These are phyloP conservation scores for Colletes latitarsis DNA, from an alignment of 1,140 invertebrate species.

Conservation along the genomic window DNA sequence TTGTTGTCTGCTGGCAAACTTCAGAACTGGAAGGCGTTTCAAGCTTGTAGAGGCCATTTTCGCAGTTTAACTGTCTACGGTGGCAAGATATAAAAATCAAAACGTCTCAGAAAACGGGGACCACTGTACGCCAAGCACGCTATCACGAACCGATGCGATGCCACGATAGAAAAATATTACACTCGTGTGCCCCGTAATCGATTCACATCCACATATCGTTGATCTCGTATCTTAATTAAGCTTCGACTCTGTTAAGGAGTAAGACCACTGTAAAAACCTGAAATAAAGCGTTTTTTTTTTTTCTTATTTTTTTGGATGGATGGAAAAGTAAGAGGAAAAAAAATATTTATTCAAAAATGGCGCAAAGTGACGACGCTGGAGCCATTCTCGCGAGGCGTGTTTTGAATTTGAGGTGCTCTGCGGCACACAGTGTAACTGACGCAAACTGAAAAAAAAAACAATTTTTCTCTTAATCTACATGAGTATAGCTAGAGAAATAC, in stretches of 20 bases:
- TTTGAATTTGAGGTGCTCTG: too few relatives aligned
- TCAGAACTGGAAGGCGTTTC: constrained; percentile 55
- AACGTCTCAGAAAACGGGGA: not conserved
- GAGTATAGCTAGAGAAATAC: too few relatives aligned
- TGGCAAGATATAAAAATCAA: constrained; percentile 3
- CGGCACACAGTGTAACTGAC: too few relatives aligned
- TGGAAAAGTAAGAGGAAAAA: too few relatives aligned
- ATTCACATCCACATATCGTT: not conserved
- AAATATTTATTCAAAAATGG: too few relatives aligned
- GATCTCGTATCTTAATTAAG: not conserved
- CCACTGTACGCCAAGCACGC: not conserved
- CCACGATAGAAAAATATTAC: not conserved
- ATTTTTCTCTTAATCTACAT: too few relatives aligned
- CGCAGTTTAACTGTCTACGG: constrained; percentile 32
- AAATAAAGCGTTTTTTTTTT: too few relatives aligned
- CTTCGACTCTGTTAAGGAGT: not conserved
- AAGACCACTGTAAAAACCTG: too few relatives aligned
- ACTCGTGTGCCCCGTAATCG: not conserved
- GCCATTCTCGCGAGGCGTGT: too few relatives aligned
- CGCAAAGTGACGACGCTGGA: too few relatives aligned
- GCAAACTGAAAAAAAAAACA: too few relatives aligned
- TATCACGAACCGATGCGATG: not conserved
- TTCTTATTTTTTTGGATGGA: too few relatives aligned
- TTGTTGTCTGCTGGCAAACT: constrained; percentile 67
- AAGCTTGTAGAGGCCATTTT: constrained; percentile 23